phyloP scores from a whole-genome alignment of 2,888 invertebrate genomes.

The Philereme vetulata region DNA sequence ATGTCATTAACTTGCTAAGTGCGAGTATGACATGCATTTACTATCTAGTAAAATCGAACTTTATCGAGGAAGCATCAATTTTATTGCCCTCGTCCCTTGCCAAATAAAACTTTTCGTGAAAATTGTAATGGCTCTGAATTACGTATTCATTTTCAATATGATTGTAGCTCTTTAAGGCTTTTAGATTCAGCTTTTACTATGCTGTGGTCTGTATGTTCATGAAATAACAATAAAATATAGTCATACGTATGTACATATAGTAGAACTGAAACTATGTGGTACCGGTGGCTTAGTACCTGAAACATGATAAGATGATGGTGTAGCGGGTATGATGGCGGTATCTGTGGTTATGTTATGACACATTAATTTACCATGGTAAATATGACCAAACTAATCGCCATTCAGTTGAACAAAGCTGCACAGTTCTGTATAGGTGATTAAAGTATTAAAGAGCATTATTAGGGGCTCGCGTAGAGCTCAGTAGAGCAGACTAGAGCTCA shows the following conservation, averaged over 20 bases:
- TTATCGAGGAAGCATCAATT: conserved; percentile 28
- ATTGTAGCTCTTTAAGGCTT: conserved; percentile 20
- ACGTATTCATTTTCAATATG: conserved; percentile 26
- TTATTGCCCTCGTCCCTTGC: conserved; percentile 24
- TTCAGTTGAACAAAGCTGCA: conserved; percentile 48
- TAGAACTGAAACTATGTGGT: too few species aligned
- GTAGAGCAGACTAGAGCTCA: conserved; percentile 49
- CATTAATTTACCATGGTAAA: too few species aligned
- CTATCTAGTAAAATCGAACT: conserved; percentile 35
- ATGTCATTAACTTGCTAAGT: conserved; percentile 41
- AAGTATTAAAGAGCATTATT: conserved; percentile 45
- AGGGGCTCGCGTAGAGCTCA: conserved; percentile 42
- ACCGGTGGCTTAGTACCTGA: too few species aligned
- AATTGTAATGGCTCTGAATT: conserved; percentile 16
- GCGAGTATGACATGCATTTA: conserved; percentile 19
- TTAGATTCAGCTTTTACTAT: background rate
- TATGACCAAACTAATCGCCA: conserved; percentile 7
- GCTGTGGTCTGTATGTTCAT: background rate
- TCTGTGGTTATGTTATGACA: too few species aligned
- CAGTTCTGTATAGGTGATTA: conserved; percentile 54
- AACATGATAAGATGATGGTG: too few species aligned
- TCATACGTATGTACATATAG: too few species aligned
- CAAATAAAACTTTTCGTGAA: conserved; percentile 26
- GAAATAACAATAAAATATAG: background rate
- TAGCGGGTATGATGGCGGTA: too few species aligned